Conservation (phyloP, 2,113 vertebrate species). For the Collichthys lucidus region DNA sequence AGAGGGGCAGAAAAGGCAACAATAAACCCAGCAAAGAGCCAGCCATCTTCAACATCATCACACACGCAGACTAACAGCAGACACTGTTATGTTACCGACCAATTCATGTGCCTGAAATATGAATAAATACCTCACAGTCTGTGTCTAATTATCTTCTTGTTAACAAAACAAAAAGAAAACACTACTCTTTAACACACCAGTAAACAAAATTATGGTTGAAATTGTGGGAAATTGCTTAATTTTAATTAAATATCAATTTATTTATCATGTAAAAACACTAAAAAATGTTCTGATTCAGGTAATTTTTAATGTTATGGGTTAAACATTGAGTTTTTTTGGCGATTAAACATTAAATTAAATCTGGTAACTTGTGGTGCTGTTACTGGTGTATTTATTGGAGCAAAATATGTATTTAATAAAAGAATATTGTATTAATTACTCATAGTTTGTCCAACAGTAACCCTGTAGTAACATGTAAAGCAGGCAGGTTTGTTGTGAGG, state of each 20-base stretch:
- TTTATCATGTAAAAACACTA: neutral
- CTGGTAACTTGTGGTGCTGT: neutral
- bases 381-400: neutral
- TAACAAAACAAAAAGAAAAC: slow-evolving; percentile 7
- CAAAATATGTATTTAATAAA: neutral
- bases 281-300: neutral
- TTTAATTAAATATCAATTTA: neutral
- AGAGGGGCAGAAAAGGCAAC: slow-evolving; percentile 47
- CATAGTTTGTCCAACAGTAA: neutral
- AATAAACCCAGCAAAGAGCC: slow-evolving; percentile 51
- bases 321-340: neutral
- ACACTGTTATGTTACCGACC: neutral
- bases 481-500: neutral
- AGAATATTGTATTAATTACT: neutral
- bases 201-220: slow-evolving; percentile 27
- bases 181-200: neutral
- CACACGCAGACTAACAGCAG: neutral
- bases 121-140: neutral
- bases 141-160: slow-evolving; percentile 35
- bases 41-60: slow-evolving; percentile 25
- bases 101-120: neutral
- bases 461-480: neutral
- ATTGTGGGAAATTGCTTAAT: neutral
- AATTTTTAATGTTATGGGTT: neutral
- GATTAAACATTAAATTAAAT: neutral